phyloP scores from a whole-genome alignment of 2,888 invertebrate species.

The Autographa pulchrina region DNA sequence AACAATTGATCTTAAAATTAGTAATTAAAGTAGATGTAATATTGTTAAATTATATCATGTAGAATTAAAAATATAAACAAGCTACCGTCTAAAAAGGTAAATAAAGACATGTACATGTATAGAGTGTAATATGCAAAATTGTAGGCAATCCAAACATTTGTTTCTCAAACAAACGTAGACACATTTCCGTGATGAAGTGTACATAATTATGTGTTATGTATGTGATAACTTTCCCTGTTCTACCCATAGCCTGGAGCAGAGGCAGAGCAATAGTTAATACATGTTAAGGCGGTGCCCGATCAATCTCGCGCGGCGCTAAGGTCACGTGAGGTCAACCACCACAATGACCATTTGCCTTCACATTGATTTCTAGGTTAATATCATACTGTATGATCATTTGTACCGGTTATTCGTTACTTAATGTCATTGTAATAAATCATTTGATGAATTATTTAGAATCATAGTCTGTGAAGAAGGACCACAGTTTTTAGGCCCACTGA shows the following conservation, averaged over 20 bases:
- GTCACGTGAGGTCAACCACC: conserved; percentile 31
- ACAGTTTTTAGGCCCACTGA: background rate
- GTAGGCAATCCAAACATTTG: background rate
- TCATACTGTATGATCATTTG: background rate
- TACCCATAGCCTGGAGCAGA: conserved; percentile 21
- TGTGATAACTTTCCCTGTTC: background rate
- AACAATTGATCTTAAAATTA: too few relatives aligned
- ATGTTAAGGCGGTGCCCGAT: conserved; percentile 17
- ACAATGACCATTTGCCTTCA: conserved; percentile 35
- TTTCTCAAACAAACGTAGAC: background rate
- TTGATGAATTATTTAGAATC: too few relatives aligned
- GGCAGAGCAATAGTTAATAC: background rate
- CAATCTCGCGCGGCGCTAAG: conserved; percentile 23
- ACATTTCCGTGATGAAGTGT: background rate
- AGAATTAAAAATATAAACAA: background rate
- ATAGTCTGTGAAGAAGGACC: too few relatives aligned
- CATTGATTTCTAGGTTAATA: conserved; percentile 41
- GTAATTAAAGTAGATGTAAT: too few relatives aligned
- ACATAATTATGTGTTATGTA: background rate
- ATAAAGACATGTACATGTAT: background rate
- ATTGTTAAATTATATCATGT: too few relatives aligned
- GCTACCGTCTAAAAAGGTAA: background rate
- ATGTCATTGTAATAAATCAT: background rate
- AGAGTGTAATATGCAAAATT: background rate
- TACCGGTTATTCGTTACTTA: background rate